Evolutionary conservation across 30 jellyfish, hydroid and myxozoan genomes (phyloP).

Genomic region (Turritopsis rubra): DNA sequence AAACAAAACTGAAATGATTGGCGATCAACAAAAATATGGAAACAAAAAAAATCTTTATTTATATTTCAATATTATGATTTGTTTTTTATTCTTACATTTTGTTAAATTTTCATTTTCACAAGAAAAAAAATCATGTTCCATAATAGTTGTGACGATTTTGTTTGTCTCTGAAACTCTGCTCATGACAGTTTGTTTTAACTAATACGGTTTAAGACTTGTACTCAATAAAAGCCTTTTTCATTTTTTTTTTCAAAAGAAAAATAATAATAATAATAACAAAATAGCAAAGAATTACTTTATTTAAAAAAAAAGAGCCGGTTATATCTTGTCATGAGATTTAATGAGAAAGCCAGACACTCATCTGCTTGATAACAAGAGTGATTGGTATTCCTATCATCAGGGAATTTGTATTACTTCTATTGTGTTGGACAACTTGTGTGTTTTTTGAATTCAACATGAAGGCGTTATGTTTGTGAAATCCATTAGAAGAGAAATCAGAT

Average conservation of each 20-base stretch:
- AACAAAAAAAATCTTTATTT: background rate
- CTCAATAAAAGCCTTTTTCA: background rate
- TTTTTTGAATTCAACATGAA: background rate
- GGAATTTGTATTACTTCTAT: background rate
- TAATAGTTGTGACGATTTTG: background rate
- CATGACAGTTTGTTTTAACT: constrained; percentile 8
- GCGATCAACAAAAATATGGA: background rate
- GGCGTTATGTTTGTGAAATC: background rate
- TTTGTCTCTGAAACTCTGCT: background rate
- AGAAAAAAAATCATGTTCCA: background rate
- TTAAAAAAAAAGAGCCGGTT: background rate
- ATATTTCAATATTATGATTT: background rate
- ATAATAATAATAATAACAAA: too few species aligned
- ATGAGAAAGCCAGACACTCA: background rate
- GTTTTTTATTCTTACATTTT: background rate
- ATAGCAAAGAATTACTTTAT: background rate
- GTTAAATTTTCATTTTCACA: background rate
- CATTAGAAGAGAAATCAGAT: background rate
- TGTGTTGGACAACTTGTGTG: background rate
- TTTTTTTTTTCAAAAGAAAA: background rate
- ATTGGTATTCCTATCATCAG: background rate
- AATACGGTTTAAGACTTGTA: background rate
- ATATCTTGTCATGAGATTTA: background rate
- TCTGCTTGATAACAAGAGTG: background rate
- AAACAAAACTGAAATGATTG: background rate